Evolutionary conservation across 2,888 invertebrate genomes (phyloP).

Genomic region (Cephus spinipes): DNA sequence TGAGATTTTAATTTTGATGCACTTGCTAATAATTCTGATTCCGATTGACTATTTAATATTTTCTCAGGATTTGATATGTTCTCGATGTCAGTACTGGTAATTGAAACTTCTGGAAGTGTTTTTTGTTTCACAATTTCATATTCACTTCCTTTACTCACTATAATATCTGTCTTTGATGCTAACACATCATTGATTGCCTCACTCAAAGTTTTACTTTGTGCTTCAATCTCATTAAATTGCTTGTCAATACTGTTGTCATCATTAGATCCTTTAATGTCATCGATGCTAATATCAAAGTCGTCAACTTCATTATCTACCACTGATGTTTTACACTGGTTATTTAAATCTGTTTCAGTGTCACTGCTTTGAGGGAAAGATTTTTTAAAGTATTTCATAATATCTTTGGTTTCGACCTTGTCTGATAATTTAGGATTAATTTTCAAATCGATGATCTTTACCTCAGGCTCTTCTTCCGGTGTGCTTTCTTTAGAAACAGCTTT

Average conservation of each 20-base stretch:
- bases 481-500: conserved; percentile 1
- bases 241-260: background rate
- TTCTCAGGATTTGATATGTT: background rate
- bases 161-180: background rate
- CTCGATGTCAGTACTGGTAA: background rate
- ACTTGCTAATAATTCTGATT: background rate
- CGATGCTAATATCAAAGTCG: conserved; percentile 7
- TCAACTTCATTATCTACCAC: background rate
- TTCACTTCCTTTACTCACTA: background rate
- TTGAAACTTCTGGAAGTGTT: background rate
- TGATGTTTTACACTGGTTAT: background rate
- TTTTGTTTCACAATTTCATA: background rate
- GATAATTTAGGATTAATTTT: conserved; percentile 53
- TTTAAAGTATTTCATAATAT: conserved; percentile 58
- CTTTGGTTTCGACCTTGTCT: conserved; percentile 51
- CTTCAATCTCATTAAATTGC: conserved; percentile 27
- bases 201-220: background rate
- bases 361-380: conserved; percentile 16
- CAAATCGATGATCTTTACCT: conserved; percentile 40
- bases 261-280: background rate
- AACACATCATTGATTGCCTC: background rate
- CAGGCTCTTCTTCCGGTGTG: conserved; percentile 17
- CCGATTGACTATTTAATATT: background rate
- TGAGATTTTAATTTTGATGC: background rate
- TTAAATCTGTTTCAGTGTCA: conserved; percentile 7